Evolutionary conservation across 2,113 vertebrate genomes (phyloP), one percentile per base, ranked within the genome.

Genomic region (Mastomys natalensis): DNA sequence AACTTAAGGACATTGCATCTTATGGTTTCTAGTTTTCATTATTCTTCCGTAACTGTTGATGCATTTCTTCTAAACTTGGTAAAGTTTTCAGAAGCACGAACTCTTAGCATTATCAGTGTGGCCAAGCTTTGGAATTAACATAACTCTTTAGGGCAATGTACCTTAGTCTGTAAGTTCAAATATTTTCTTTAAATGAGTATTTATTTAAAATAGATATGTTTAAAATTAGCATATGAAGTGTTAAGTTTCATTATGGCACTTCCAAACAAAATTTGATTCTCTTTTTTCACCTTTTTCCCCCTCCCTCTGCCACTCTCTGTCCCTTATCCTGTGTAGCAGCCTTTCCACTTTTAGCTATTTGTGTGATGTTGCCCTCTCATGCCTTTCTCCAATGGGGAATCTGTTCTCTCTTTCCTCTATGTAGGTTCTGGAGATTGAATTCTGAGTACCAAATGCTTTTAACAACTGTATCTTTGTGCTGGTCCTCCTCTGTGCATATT

Each of bases 11-110:
- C 87, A 37, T 48, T 88, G 10, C 4, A 15, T 40, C 68, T 95
- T 40, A 64, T 40, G n/a, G 87, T 74, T 74, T 78, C 68, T 17
- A 19, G 21, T 60, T 91, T 92, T 68, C 73, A 89, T 95, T 96
- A 86, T 80, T 90, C 88, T 90, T 94, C 66, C 48, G 19, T 89
- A 70, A 88, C 77, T 55, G 68, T 84, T 87, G 81, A 70, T 96
- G 0, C 55, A 90, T 73, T 62, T 88, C 82, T 89, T 53, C 58
- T 80, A 87, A 85, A 89, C 80, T 43, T 87, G 70, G 34, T 51
- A 80, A 91, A 81, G 86, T 94, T 93, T 95, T 77, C 72, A 68
- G 62, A 92, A 90, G 90, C 29, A 51, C 29, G 62, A 21, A n/a
- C 40, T 76, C 86, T 95, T 45, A 89, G 72, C 55, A 24, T n/a